These are phyloP conservation scores for Drosophila sordidapex DNA, from an alignment of 2,888 invertebrate species.

Conservation along the genomic window DNA sequence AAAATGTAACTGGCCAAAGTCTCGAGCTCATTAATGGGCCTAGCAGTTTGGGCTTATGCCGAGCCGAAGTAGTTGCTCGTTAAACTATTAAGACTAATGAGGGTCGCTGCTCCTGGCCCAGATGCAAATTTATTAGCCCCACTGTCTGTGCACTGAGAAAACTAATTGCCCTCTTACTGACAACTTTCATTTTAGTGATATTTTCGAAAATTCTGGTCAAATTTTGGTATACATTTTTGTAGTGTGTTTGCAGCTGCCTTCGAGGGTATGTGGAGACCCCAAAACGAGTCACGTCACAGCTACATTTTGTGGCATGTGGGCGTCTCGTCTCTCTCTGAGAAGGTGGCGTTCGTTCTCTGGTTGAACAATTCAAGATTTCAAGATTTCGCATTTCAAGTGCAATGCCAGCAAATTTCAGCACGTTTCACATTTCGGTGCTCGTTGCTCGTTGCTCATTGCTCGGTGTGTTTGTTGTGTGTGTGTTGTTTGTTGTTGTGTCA, in stretches of 20 bases:
- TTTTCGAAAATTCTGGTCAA: neutral
- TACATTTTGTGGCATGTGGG: conserved; percentile 57
- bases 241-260: conserved; percentile 53
- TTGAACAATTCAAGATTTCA: conserved; percentile 31
- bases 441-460: conserved; percentile 5
- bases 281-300: conserved; percentile 40
- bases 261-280: neutral
- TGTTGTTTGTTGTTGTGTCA: neutral
- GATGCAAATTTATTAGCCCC: conserved; percentile 58
- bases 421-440: conserved; percentile 57
- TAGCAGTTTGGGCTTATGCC: conserved; percentile 1
- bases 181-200: too few species aligned
- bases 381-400: conserved; percentile 46
- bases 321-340: conserved; percentile 35
- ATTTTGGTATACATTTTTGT: neutral
- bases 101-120: conserved; percentile 47
- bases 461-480: conserved; percentile 14
- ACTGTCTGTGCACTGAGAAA: conserved; percentile 11
- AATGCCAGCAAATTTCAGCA: conserved; percentile 69
- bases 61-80: conserved; percentile 47
- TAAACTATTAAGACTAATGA: conserved; percentile 78
- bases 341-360: conserved; percentile 35
- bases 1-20: conserved; percentile 57
- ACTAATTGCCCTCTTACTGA: neutral
- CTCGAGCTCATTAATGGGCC: conserved; percentile 62